Base-by-base conservation (phyloP, 2,113 vertebrate genomes). In the Ammodytes marinus region DNA sequence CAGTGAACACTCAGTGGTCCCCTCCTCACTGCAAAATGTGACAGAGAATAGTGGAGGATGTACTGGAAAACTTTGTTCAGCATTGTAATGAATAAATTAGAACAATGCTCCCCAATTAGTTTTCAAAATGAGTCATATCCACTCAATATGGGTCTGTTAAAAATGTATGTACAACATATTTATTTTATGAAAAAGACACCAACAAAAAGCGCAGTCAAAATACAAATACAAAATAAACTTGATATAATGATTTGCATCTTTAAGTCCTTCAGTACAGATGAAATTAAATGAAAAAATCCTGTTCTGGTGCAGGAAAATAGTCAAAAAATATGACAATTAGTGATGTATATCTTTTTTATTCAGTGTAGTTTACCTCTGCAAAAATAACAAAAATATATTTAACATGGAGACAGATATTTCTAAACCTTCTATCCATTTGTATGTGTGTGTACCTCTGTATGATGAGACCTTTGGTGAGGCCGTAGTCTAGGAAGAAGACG, bases 401-500 rank as follows among this genome's bases (percentile, higher is more conserved):
- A 27, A 27, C 27, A 27, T 27, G 27, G 14, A 54, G 61, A 8
- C 19, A 6, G 3, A 1, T 37, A 2, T 0, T 27, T 27, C 27
- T 27, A 27, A 27, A 47, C 3, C 3, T 6, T 12, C 12, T 12
- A 15, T 19, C 10, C 4, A 8, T 15, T 17, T 65, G 12, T 68
- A 66, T 9, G 10, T 68, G 68, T 9, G 10, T 14, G 80, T 95
- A 98, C 98, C 95, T 92, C 80, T 94, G 69, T 50, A 94, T 83
- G 86, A 77, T 80, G 0, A 98, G 53, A 59, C 69, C 91, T 79
- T 95, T 84, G 14, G 90, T 94, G 86, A 94, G 89, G 73, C 98
- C 98, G 77, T 92, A 94, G 88, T 99, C 98, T 17, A 92, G 71
- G 69, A 96, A 93, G 90, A 96, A 98, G 74, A 96, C 90, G 77